Evolutionary conservation across 2,797 vertebrate genomes (phyloP).

Genomic region (Sebastes diploproa): DNA sequence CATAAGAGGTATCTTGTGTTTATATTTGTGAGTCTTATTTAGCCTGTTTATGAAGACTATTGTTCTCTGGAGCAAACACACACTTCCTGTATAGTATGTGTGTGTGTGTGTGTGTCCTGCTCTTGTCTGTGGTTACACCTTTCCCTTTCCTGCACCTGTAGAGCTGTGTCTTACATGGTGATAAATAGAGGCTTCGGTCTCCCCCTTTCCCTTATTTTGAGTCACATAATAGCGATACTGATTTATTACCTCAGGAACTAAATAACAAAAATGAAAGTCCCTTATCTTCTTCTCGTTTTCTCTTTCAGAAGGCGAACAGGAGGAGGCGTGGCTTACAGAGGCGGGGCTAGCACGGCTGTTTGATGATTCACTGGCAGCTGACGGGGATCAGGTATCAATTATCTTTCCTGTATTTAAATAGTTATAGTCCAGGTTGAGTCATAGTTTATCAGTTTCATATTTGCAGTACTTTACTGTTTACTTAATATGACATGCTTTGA

Average conservation of each 20-base stretch:
- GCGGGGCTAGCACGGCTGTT: slow-evolving; percentile 92
- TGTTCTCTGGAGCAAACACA: slow-evolving; percentile 55
- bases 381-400: slow-evolving; percentile 72
- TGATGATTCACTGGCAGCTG: slow-evolving; percentile 77
- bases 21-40: slow-evolving; percentile 1
- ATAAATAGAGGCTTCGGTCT: not conserved
- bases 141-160: slow-evolving; percentile 50
- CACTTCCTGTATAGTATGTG: slow-evolving; percentile 37
- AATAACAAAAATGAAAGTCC: not conserved
- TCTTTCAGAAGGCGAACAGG: slow-evolving; percentile 91
- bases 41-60: slow-evolving; percentile 41
- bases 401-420: not conserved
- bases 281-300: not conserved
- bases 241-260: not conserved
- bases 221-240: too few relatives aligned
- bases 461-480: not conserved
- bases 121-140: slow-evolving; percentile 16
- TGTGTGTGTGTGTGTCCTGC: not conserved
- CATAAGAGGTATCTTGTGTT: not conserved
- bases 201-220: not conserved
- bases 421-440: not conserved
- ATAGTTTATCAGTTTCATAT: slow-evolving; percentile 1
- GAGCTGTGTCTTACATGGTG: not conserved
- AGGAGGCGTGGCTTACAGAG: slow-evolving; percentile 96
- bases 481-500: not conserved